A percentile compares a stretch with the other conserved stretches of the same genome.
Conservation (phyloP, 2,797 vertebrate species). For the Chloroceryle amazona region DNA sequence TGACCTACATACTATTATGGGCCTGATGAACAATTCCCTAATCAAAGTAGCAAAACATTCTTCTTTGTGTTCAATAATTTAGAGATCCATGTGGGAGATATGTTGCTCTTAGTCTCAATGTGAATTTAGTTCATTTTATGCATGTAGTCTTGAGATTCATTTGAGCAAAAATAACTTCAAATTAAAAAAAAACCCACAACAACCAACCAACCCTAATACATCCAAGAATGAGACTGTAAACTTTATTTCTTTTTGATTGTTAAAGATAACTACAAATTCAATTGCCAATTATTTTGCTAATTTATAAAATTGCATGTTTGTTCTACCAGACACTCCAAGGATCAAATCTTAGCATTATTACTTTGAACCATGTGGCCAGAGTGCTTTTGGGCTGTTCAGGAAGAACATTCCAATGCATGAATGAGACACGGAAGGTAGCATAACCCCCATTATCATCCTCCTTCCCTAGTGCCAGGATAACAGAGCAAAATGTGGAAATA, state of each 20-base stretch:
- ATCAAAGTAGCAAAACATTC: constrained; percentile 71
- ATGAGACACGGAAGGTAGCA: not conserved
- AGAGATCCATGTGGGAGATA: constrained; percentile 52
- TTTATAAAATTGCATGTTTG: not conserved
- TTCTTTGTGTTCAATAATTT: constrained; percentile 76
- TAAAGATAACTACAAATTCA: not conserved
- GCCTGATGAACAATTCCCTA: constrained; percentile 75
- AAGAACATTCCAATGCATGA: not conserved
- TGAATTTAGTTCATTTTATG: constrained; percentile 32
- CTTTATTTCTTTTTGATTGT: not conserved
- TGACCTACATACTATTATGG: constrained; percentile 63
- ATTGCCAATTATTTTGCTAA: not conserved
- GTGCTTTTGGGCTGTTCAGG: not conserved
- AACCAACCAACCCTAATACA: not conserved
- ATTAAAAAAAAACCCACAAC: not conserved
- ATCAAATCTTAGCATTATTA: not conserved
- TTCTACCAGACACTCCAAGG: not conserved
- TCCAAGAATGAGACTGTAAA: not conserved
- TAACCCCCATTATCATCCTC: not conserved
- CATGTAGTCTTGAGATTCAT: not conserved
- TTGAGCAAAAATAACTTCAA: constrained; percentile 36
- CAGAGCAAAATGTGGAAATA: not conserved
- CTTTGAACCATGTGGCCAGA: not conserved
- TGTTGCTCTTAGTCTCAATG: constrained; percentile 28
- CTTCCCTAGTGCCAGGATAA: not conserved